These are phyloP conservation scores for Baronia brevicornis DNA, from an alignment of 2,888 invertebrate species.

Conservation along the genomic window DNA sequence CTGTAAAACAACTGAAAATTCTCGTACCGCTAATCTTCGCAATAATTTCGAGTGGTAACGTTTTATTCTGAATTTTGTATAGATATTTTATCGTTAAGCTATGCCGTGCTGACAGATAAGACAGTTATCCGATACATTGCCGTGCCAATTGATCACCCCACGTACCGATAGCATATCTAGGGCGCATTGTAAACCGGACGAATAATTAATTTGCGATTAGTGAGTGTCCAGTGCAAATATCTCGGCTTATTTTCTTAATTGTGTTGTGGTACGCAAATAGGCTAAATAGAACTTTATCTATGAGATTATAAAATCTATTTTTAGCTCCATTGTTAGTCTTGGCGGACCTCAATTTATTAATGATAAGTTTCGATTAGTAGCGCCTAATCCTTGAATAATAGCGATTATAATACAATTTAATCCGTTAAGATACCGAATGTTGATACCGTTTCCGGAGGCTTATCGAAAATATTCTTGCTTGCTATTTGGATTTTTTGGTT, in stretches of 20 bases:
- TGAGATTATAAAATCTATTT: not conserved
- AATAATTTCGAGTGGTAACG: constrained; percentile 5
- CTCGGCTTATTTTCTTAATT: constrained; percentile 3
- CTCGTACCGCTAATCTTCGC: too few species aligned
- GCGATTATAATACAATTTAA: not conserved
- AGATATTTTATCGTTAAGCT: constrained; percentile 12
- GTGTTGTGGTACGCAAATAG: not conserved
- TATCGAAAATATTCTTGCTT: too few species aligned
- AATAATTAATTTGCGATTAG: constrained; percentile 10
- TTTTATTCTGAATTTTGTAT: constrained; percentile 2
- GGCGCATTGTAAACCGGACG: constrained; percentile 10
- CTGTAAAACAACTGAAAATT: too few species aligned
- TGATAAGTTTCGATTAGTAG: constrained; percentile 4
- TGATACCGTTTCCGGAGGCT: too few species aligned
- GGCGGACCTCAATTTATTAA: constrained; percentile 1
- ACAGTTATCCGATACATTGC: constrained; percentile 23
- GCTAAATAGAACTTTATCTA: constrained; percentile 16
- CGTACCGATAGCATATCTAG: constrained; percentile 23
- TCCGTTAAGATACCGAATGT: not conserved
- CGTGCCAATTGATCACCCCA: constrained; percentile 25
- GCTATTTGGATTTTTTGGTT: too few species aligned
- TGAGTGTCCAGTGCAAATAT: constrained; percentile 6
- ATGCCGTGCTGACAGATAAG: constrained; percentile 15
- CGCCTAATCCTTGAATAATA: constrained; percentile 4
- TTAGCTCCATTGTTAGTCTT: not conserved